These are phyloP conservation scores for Gadus macrocephalus DNA, from an alignment of 2,113 vertebrate genomes.

Conservation along the genomic window DNA sequence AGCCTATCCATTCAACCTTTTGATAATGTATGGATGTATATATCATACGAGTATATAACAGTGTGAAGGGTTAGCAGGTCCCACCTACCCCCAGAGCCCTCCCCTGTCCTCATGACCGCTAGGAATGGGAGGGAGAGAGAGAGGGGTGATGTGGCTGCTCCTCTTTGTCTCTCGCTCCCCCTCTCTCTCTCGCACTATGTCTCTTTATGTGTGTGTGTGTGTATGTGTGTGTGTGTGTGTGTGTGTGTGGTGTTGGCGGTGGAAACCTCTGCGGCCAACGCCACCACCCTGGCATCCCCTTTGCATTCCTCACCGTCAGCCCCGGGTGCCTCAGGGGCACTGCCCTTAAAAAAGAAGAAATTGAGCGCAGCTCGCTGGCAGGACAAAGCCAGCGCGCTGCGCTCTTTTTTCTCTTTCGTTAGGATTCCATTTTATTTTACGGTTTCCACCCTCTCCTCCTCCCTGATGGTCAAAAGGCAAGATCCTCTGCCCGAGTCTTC, in stretches of 20 bases:
- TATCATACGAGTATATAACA: neutral
- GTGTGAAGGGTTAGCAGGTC: conserved; percentile 40
- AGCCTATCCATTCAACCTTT: neutral
- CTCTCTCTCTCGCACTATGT: no score
- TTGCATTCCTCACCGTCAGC: conserved; percentile 64
- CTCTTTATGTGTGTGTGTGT: no score
- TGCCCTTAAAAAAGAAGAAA: conserved; percentile 40
- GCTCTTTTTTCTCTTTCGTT: no score
- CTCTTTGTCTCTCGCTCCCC: no score
- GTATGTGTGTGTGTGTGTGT: no score
- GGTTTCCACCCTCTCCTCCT: conserved; percentile 53
- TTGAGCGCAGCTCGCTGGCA: conserved; percentile 9
- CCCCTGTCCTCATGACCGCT: conserved; percentile 35
- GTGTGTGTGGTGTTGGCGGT: conserved; percentile 15
- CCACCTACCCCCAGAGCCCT: conserved; percentile 32
- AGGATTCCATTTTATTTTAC: neutral
- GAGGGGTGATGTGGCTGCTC: no score
- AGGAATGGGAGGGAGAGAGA: conserved; percentile 14
- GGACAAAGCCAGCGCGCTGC: no score
- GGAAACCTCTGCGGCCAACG: conserved; percentile 6
- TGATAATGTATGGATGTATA: neutral
- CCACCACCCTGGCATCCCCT: conserved; percentile 55
- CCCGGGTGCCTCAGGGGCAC: conserved; percentile 60
- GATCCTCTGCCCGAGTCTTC: conserved; percentile 38
- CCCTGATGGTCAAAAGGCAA: conserved; percentile 51